phyloP scores from a whole-genome alignment of 2,113 vertebrate genomes.

The Sitta europaea region DNA sequence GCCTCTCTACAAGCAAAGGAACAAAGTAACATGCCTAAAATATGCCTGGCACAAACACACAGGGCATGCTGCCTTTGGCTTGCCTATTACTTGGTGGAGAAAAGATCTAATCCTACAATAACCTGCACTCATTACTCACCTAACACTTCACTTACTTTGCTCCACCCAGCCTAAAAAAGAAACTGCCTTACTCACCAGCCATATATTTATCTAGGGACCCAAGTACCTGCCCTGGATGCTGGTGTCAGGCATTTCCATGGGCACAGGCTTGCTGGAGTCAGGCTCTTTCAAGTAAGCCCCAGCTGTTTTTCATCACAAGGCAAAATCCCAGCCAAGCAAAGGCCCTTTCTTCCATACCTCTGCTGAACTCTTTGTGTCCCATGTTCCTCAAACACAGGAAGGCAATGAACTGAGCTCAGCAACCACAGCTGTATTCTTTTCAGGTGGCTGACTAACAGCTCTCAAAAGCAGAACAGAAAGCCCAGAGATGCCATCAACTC shows the following conservation, averaged over 20 bases:
- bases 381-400: neutral
- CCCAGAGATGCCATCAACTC: neutral
- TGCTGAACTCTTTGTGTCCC: neutral
- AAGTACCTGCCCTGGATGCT: slow-evolving; percentile 11
- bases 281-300: neutral
- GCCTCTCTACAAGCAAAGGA: neutral
- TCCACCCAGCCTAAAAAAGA: slow-evolving; percentile 25
- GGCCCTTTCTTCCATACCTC: slow-evolving; percentile 4
- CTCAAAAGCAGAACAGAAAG: slow-evolving; percentile 16
- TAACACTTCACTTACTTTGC: neutral
- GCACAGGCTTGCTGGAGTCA: neutral
- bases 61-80: neutral
- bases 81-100: neutral
- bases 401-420: neutral
- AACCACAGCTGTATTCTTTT: neutral
- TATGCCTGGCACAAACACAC: neutral
- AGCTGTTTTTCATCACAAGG: slow-evolving; percentile 47
- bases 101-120: slow-evolving; percentile 1
- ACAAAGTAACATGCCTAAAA: neutral
- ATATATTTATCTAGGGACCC: neutral
- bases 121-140: slow-evolving; percentile 2
- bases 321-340: slow-evolving; percentile 17
- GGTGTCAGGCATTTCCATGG: slow-evolving; percentile 1
- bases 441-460: neutral
- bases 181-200: neutral